These are phyloP conservation scores for Microdon myrmicae DNA, from an alignment of 2,888 invertebrate genomes.

Conservation along the genomic window DNA sequence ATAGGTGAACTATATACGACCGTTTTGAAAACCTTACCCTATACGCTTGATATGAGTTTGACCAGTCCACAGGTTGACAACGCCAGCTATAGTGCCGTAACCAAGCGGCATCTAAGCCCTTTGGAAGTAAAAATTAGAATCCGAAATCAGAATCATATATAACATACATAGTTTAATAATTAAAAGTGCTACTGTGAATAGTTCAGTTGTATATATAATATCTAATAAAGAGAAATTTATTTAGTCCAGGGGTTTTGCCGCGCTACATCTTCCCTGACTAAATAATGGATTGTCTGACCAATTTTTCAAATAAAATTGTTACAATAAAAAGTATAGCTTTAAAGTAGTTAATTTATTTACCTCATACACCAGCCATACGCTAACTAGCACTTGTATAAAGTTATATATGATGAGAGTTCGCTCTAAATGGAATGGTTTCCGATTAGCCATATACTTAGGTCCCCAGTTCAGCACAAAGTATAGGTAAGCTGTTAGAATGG, in stretches of 20 bases:
- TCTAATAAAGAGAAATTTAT: neutral
- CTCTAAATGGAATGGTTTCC: slow-evolving; percentile 84
- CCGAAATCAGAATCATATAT: neutral
- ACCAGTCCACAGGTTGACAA: slow-evolving; percentile 92
- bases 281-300: too few species aligned
- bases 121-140: slow-evolving; percentile 32
- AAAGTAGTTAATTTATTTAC: slow-evolving; percentile 54
- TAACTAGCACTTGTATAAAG: slow-evolving; percentile 85
- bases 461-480: slow-evolving; percentile 82
- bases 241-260: neutral
- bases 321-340: neutral
- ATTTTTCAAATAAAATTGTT: neutral
- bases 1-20: neutral
- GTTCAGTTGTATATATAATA: neutral
- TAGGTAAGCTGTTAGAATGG: slow-evolving; percentile 75
- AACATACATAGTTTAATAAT: neutral
- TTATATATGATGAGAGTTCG: slow-evolving; percentile 86
- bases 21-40: slow-evolving; percentile 72
- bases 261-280: too few species aligned
- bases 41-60: slow-evolving; percentile 78
- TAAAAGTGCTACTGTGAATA: too few species aligned
- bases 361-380: slow-evolving; percentile 77
- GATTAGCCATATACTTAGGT: slow-evolving; percentile 86
- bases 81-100: slow-evolving; percentile 85
- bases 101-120: slow-evolving; percentile 83